phyloP scores from a whole-genome alignment of 53 echinoderm and acorn worm genomes.

The Luidia sarsii region DNA sequence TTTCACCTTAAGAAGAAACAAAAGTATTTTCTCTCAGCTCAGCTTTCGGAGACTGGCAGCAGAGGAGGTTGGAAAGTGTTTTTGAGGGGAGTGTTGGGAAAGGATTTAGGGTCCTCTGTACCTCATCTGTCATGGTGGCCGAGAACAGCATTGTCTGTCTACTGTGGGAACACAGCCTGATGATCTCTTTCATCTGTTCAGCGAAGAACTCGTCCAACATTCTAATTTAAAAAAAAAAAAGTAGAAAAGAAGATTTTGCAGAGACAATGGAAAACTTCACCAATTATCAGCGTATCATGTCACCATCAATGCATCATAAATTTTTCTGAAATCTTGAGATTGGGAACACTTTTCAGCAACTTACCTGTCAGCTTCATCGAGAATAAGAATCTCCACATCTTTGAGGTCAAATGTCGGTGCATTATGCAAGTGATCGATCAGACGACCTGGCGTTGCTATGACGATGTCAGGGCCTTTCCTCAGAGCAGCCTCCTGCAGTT shows the following conservation, averaged over 20 bases:
- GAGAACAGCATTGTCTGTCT: slow-evolving; percentile 99
- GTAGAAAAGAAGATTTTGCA: background rate
- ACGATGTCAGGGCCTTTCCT: slow-evolving; percentile 93
- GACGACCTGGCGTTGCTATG: slow-evolving; percentile 96
- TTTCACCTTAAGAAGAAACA: slow-evolving; percentile 71
- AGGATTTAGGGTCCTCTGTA: no score
- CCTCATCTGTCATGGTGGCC: slow-evolving; percentile 98
- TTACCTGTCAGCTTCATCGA: slow-evolving; percentile 99
- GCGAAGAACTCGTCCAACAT: slow-evolving; percentile 99
- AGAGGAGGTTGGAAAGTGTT: no score
- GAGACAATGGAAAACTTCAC: background rate
- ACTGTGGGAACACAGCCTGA: slow-evolving; percentile 79
- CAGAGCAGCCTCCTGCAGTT: slow-evolving; percentile 92
- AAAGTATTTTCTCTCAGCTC: background rate
- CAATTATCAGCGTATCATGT: background rate
- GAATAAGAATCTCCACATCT: slow-evolving; percentile 89
- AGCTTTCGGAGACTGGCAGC: no score
- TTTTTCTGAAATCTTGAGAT: background rate
- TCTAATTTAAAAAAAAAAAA: slow-evolving; percentile 50
- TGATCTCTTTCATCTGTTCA: slow-evolving; percentile 98
- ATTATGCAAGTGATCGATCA: slow-evolving; percentile 98
- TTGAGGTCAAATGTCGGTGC: slow-evolving; percentile 88
- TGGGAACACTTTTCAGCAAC: background rate
- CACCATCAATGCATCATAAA: background rate
- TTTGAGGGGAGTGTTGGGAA: no score